phyloP scores from a whole-genome alignment of 2,888 invertebrate species.

The Piscicola geometra region DNA sequence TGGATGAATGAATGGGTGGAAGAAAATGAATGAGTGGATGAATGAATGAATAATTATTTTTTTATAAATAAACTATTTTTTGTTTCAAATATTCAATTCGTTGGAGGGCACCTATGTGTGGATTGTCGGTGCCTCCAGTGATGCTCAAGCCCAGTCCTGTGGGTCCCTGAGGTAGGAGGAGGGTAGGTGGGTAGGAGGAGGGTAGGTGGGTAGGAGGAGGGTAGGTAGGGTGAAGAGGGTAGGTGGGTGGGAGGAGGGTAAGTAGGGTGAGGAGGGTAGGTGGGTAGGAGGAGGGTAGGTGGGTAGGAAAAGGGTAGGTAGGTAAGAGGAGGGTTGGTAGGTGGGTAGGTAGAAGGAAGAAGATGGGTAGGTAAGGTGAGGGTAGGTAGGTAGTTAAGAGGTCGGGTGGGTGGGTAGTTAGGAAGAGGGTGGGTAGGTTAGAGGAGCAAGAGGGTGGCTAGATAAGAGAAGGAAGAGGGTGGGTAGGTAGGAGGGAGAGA shows the following conservation, averaged over 20 bases:
- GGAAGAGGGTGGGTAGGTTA: background rate
- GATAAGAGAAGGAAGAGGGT: background rate
- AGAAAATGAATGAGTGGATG: no score
- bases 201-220: background rate
- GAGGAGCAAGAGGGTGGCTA: background rate
- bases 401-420: background rate
- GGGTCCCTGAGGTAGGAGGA: conserved; percentile 61
- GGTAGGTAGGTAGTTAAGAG: background rate
- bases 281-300: background rate
- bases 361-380: background rate
- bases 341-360: background rate
- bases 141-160: conserved; percentile 98
- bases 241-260: background rate
- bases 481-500: background rate
- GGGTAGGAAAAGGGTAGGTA: background rate
- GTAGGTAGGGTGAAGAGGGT: background rate
- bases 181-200: background rate
- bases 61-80: no score
- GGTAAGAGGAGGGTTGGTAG: background rate
- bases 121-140: conserved; percentile 95
- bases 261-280: background rate
- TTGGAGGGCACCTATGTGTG: conserved; percentile 63
- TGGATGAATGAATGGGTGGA: no score
- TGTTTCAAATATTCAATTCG: no score
- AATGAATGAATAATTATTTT: no score